Evolutionary conservation across 2,888 invertebrate genomes (phyloP).

Genomic region (Scotopteryx bipunctaria): DNA sequence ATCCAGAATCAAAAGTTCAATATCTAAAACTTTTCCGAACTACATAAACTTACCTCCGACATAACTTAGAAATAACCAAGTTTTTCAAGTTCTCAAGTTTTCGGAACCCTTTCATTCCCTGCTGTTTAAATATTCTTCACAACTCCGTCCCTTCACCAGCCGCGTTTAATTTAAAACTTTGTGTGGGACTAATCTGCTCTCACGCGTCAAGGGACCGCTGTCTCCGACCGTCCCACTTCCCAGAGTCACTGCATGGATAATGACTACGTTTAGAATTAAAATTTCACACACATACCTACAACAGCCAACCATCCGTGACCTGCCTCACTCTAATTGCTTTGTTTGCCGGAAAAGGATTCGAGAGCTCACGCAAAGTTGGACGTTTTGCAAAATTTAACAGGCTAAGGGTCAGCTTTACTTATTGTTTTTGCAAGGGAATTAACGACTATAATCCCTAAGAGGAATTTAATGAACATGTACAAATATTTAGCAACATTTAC

Average conservation of each 20-base stretch:
- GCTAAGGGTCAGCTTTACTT: slow-evolving; percentile 50
- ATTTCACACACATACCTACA: slow-evolving; percentile 49
- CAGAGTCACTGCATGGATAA: slow-evolving; percentile 59
- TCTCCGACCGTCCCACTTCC: slow-evolving; percentile 44
- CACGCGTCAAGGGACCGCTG: slow-evolving; percentile 54
- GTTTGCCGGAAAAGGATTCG: slow-evolving; percentile 41
- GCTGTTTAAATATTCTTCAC: slow-evolving; percentile 3
- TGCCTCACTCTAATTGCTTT: slow-evolving; percentile 24
- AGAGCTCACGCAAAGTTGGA: slow-evolving; percentile 38
- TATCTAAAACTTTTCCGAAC: too few relatives aligned
- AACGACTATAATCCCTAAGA: slow-evolving; percentile 43
- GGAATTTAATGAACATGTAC: slow-evolving; percentile 36
- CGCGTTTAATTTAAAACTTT: slow-evolving; percentile 66
- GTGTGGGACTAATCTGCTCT: slow-evolving; percentile 65
- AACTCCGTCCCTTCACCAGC: slow-evolving; percentile 31
- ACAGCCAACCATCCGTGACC: slow-evolving; percentile 23
- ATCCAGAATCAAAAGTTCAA: too few relatives aligned
- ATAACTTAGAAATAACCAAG: background rate
- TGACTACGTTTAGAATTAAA: slow-evolving; percentile 60
- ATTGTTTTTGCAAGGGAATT: slow-evolving; percentile 51
- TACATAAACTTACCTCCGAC: too few relatives aligned
- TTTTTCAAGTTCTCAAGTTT: background rate
- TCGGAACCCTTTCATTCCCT: slow-evolving; percentile 29
- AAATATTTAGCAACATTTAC: slow-evolving; percentile 7
- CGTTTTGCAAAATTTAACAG: slow-evolving; percentile 30